Evolutionary conservation across 1,140 invertebrate genomes (phyloP), one percentile per base, ranked within the genome.

Genomic region (Thaumetopoea pityocampa): DNA sequence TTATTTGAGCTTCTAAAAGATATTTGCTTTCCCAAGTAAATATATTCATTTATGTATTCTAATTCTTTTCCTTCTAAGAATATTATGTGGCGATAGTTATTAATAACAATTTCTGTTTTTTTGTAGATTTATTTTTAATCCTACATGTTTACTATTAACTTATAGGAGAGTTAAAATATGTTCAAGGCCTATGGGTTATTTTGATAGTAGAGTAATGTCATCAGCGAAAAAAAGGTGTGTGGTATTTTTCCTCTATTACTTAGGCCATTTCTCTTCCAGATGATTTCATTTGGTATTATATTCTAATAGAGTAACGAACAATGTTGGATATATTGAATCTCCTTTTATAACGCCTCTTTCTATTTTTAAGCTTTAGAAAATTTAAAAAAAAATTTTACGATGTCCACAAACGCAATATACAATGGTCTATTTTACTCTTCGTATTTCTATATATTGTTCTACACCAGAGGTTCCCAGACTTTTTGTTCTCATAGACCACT

Each of bases 141-240:
- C 35, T 2, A 51, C 20, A 28, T 26, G 44, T 1, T 1, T 2
- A n/a, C 36, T 45, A 45, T 45, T 30, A 3, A 8, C 3, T 6
- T 34, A 24, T 5, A 51, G 26, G 1, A 8, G 12, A 30, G 7
- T 17, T n/a, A 50, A 24, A 27, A 50, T 42, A 42, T 36, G 4
- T 16, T 43, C 33, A 26, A 50, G 17, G 17, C 32, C 33, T 32
- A 30, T 36, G 4, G 18, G 15, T 4, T 32, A 30, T 50, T 55
- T 33, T 7, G 47, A 24, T 7, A 62, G 29, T 16, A 67, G 7
- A 12, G 56, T 46, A 26, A 66, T 44, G 18, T 68, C 61, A 38
- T 68, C 65, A 20, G 65, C 50, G 32, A 68, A 68, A 18, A 55
- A 42, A 3, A 68, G 47, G 35, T 66, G 43, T 16, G 20, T 60